Percentiles rank a stretch among this genome's conserved stretches.
Evolutionary conservation across 2,888 invertebrate species (phyloP).

Genomic region (Nomada flava): DNA sequence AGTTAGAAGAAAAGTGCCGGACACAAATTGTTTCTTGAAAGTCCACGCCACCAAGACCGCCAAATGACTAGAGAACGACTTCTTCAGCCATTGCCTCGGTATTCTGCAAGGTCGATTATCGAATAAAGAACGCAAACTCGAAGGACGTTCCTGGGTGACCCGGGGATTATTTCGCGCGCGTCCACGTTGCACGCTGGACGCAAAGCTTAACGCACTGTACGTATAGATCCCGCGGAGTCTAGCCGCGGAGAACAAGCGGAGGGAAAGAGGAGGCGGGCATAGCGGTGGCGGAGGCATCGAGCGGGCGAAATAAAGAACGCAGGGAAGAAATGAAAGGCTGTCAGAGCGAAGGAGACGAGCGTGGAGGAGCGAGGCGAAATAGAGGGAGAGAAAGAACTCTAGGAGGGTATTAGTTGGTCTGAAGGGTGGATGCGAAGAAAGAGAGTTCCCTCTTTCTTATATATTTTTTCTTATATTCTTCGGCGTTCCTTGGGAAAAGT

Average conservation of each 20-base stretch:
- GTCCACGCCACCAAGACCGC: too few relatives aligned
- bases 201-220: not conserved
- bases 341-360: conserved; percentile 71
- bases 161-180: conserved; percentile 49
- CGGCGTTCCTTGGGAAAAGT: conserved; percentile 87
- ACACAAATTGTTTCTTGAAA: too few relatives aligned
- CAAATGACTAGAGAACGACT: too few relatives aligned
- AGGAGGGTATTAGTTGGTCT: conserved; percentile 82
- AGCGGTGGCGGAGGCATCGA: not conserved
- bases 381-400: conserved; percentile 79
- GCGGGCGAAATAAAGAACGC: conserved; percentile 60
- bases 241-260: conserved; percentile 10
- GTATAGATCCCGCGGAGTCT: conserved; percentile 37
- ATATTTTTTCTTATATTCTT: conserved; percentile 83
- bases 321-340: conserved; percentile 77
- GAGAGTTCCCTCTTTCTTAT: conserved; percentile 84
- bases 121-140: not conserved
- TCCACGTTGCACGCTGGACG: not conserved
- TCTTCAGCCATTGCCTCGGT: too few relatives aligned
- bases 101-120: not conserved
- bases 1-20: too few relatives aligned
- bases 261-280: not conserved
- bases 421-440: conserved; percentile 84
- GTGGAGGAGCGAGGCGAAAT: conserved; percentile 72
- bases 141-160: conserved; percentile 29